Conservation (phyloP, 37 sponge, comb jelly and placozoan genomes). For the Haliclona indistincta region DNA sequence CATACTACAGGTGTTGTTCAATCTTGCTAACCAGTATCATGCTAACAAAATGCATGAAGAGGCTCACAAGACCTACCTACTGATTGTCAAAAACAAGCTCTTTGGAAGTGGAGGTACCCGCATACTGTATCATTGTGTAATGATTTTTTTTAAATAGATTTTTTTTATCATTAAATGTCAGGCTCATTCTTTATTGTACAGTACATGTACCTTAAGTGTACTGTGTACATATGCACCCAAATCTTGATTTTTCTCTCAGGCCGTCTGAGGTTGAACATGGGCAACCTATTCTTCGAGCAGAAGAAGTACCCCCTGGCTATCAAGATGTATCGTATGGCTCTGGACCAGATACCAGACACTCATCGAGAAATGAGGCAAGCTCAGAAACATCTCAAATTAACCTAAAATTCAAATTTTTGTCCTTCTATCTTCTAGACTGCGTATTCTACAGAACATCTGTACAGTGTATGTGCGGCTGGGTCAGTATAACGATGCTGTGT, state of each 20-base stretch:
- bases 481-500: constrained; percentile 92
- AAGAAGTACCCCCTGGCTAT: constrained; percentile 91
- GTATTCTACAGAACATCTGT: constrained; percentile 94
- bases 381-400: not conserved
- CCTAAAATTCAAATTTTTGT: not conserved
- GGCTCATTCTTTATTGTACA: too few relatives aligned
- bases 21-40: constrained; percentile 88
- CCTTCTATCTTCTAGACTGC: constrained; percentile 44
- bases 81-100: constrained; percentile 96
- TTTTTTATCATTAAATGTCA: not conserved
- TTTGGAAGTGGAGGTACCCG: constrained; percentile 83
- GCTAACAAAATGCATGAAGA: constrained; percentile 77
- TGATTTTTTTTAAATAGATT: constrained; percentile 3
- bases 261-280: constrained; percentile 95
- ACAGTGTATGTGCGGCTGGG: constrained; percentile 89
- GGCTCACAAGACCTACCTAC: constrained; percentile 91
- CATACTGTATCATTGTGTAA: not conserved
- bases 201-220: too few relatives aligned
- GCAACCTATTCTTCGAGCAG: constrained; percentile 94
- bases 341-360: constrained; percentile 87
- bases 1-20: constrained; percentile 80
- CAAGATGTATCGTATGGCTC: constrained; percentile 96
- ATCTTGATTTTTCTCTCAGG: constrained; percentile 20
- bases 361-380: constrained; percentile 68
- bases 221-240: too few relatives aligned